phyloP scores from a whole-genome alignment of 1,140 invertebrate species.

The Agrypnia vestita region DNA sequence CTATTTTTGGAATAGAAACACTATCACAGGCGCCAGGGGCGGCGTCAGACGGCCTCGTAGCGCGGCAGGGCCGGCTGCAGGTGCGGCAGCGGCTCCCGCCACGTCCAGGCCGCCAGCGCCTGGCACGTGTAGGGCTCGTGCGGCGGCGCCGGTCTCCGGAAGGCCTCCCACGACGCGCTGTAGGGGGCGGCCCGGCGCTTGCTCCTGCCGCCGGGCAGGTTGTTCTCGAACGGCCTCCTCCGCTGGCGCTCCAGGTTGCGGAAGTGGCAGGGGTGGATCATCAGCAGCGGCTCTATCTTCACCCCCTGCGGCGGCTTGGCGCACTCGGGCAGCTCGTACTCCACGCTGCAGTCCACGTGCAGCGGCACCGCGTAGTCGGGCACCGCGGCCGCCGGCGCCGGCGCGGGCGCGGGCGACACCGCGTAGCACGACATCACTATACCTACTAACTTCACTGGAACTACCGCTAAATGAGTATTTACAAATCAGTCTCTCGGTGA shows the following conservation, averaged over 20 bases:
- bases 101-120: constrained; percentile 44
- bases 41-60: constrained; percentile 57
- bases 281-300: constrained; percentile 79
- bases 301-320: constrained; percentile 81
- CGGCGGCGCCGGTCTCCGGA: constrained; percentile 31
- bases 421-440: constrained; percentile 49
- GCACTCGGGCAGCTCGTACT: constrained; percentile 83
- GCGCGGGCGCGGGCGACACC: constrained; percentile 33
- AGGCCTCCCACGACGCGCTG: constrained; percentile 34
- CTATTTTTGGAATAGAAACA: constrained; percentile 58
- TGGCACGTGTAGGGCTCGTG: constrained; percentile 50
- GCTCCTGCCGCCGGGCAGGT: constrained; percentile 70
- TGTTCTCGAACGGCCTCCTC: constrained; percentile 80
- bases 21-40: constrained; percentile 47
- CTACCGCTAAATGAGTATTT: constrained; percentile 47
- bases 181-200: constrained; percentile 47
- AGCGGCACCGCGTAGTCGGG: constrained; percentile 81
- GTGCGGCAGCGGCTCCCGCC: constrained; percentile 43
- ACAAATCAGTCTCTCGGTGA: constrained; percentile 54
- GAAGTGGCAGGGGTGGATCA: constrained; percentile 85
- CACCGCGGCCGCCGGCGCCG: constrained; percentile 58
- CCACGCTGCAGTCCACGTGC: constrained; percentile 84
- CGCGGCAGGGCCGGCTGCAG: constrained; percentile 48
- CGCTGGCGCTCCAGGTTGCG: constrained; percentile 79
- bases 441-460: constrained; percentile 33